Evolutionary conservation across 2,888 invertebrate species (phyloP).

Genomic region (Fragum whitleyi): DNA sequence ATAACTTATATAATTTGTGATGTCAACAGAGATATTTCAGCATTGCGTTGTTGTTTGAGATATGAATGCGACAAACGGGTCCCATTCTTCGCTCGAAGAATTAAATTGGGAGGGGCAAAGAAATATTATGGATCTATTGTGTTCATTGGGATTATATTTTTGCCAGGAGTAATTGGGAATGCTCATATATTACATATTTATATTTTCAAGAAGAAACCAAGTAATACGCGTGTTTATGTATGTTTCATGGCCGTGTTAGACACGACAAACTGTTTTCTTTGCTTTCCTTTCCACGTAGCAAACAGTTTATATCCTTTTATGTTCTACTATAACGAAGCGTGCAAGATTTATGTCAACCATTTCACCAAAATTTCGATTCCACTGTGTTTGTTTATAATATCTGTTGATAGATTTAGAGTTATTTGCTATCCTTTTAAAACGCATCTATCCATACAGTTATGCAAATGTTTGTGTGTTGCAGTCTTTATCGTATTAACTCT

Average conservation of each 20-base stretch:
- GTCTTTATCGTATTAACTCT: background rate
- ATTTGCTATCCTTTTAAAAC: background rate
- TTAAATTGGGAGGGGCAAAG: slow-evolving; percentile 4
- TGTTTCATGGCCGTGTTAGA: slow-evolving; percentile 11
- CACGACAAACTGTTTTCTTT: background rate
- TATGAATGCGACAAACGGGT: too few species aligned
- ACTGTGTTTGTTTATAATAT: background rate
- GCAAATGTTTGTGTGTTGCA: background rate
- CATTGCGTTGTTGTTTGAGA: too few species aligned
- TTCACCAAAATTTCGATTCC: slow-evolving; percentile 10
- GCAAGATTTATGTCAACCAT: slow-evolving; percentile 6
- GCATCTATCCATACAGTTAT: background rate
- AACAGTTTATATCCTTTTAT: background rate
- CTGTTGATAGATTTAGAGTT: background rate
- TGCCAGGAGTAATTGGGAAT: slow-evolving; percentile 11
- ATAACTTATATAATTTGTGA: too few species aligned
- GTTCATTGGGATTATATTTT: background rate
- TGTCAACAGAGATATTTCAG: too few species aligned
- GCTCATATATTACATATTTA: slow-evolving; percentile 17
- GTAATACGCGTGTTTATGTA: slow-evolving; percentile 20
- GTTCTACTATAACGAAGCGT: slow-evolving; percentile 6
- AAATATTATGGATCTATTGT: slow-evolving; percentile 21
- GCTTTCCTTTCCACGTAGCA: slow-evolving; percentile 8
- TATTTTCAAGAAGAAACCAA: slow-evolving; percentile 19
- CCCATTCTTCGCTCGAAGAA: background rate